These are phyloP conservation scores for Centropus unirufus DNA, from an alignment of 2,113 vertebrate genomes.

Conservation along the genomic window DNA sequence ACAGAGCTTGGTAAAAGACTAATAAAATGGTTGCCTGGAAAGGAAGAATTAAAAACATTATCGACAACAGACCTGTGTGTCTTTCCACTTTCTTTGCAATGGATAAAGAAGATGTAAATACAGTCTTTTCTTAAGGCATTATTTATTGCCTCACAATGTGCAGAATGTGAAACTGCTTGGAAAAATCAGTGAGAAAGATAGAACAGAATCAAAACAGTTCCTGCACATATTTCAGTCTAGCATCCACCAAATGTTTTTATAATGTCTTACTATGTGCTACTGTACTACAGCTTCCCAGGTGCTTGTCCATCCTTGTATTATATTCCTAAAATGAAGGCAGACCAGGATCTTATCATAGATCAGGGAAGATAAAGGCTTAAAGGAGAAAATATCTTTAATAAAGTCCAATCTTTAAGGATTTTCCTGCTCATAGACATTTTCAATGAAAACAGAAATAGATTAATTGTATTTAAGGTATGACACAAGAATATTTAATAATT, in stretches of 20 bases:
- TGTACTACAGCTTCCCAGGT: not conserved
- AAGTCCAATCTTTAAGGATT: not conserved
- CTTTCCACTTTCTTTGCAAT: not conserved
- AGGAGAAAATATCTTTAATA: not conserved
- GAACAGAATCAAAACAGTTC: not conserved
- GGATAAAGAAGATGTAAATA: not conserved
- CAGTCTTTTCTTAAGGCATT: not conserved
- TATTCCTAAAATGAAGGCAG: not conserved
- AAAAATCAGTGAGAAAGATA: not conserved
- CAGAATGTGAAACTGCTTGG: not conserved
- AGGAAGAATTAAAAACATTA: not conserved
- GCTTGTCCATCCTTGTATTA: not conserved
- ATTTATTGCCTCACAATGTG: not conserved
- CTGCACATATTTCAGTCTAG: not conserved
- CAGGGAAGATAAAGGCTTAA: not conserved
- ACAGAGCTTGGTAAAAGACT: not conserved
- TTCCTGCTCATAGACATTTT: not conserved
- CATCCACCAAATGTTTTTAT: not conserved
- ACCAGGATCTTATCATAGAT: not conserved
- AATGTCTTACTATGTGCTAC: not conserved
- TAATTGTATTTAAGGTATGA: not conserved
- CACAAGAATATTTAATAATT: not conserved
- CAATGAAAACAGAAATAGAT: not conserved
- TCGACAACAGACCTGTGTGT: rapidly evolving
- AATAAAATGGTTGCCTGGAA: not conserved